Evolutionary conservation across 2,888 invertebrate genomes (phyloP).

Genomic region (Lasius platythorax): DNA sequence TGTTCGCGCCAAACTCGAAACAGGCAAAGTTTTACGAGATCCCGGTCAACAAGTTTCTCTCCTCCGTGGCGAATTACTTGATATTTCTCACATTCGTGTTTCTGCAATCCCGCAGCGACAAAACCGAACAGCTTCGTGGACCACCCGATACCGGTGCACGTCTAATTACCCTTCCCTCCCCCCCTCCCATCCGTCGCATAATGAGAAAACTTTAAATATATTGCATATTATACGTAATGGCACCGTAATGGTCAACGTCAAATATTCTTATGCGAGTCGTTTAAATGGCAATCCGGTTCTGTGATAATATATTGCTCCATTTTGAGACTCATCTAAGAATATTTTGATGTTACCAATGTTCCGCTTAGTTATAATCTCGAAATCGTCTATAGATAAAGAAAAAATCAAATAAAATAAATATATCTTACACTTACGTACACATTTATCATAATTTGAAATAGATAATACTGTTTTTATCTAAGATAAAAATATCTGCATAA

Average conservation of each 20-base stretch:
- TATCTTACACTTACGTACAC: background rate
- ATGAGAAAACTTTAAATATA: background rate
- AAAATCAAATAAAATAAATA: background rate
- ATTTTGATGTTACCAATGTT: background rate
- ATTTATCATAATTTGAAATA: too few species aligned
- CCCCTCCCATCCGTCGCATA: background rate
- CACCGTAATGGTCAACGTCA: background rate
- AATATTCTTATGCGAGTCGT: background rate
- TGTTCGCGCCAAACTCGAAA: conserved; percentile 86
- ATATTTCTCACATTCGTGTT: conserved; percentile 90
- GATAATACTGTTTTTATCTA: background rate
- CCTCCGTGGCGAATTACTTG: conserved; percentile 89
- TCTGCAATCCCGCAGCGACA: conserved; percentile 88
- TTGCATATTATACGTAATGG: background rate
- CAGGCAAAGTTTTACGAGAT: conserved; percentile 88
- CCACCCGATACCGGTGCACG: conserved; percentile 88
- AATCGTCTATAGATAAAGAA: too few species aligned
- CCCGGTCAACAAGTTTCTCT: conserved; percentile 91
- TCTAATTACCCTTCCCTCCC: background rate
- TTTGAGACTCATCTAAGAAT: background rate
- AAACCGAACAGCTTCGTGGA: conserved; percentile 87
- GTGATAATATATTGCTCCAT: background rate
- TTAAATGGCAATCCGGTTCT: background rate
- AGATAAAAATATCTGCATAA: background rate
- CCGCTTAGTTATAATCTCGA: background rate